A percentile compares a stretch with the other conserved stretches of the same genome.
Evolutionary conservation across 2,797 vertebrate genomes (phyloP).

Genomic region (Apodemus agrarius): DNA sequence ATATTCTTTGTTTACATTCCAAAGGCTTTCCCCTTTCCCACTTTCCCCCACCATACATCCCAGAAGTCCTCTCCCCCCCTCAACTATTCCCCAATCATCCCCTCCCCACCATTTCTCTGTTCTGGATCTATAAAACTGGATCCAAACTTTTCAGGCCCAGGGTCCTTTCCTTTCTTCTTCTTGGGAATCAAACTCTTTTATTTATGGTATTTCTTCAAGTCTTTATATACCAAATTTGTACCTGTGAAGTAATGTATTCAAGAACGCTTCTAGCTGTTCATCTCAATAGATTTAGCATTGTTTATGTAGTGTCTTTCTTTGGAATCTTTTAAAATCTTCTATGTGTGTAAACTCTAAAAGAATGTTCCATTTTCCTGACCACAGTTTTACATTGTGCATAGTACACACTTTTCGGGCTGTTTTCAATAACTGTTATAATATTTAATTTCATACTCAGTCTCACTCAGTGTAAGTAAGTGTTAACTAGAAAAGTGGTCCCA

Average conservation of each 20-base stretch:
- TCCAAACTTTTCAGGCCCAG: too few species aligned
- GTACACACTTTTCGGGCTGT: neutral
- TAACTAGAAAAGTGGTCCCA: constrained; percentile 47
- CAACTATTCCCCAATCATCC: too few species aligned
- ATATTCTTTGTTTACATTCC: too few species aligned
- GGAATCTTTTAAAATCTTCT: constrained; percentile 3
- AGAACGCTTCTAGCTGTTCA: neutral
- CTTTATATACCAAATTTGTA: neutral
- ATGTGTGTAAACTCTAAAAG: neutral
- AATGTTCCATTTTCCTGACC: constrained; percentile 15
- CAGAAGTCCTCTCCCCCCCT: too few species aligned
- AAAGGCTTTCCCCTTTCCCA: too few species aligned
- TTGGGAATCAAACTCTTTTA: neutral
- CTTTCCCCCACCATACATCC: too few species aligned
- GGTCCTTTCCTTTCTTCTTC: too few species aligned
- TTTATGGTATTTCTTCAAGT: neutral
- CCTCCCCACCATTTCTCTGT: too few species aligned
- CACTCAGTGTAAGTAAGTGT: constrained; percentile 47
- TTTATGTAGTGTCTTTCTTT: neutral
- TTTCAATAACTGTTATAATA: constrained; percentile 38
- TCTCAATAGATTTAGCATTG: neutral
- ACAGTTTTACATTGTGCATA: neutral
- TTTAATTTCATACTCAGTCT: constrained; percentile 64
- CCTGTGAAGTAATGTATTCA: neutral
- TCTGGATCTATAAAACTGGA: too few species aligned